phyloP scores from a whole-genome alignment of 2,113 vertebrate species.

The Pseudolaguvia tuberculata region DNA sequence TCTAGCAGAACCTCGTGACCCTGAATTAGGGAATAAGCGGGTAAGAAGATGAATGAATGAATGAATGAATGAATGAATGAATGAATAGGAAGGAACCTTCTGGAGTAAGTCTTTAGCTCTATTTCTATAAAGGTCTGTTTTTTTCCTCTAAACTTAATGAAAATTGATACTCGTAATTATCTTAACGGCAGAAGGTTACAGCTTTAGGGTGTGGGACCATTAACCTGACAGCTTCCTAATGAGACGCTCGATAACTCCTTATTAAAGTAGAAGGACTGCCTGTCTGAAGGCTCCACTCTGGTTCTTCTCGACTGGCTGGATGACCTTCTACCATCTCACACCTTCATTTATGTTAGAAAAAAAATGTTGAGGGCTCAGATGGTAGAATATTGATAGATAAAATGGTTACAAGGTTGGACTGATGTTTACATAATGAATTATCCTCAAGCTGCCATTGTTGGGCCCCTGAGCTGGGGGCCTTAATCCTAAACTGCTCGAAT shows the following conservation, averaged over 20 bases:
- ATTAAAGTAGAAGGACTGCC: conserved; percentile 23
- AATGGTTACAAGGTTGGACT: too few species aligned
- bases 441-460: too few species aligned
- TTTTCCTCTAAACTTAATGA: conserved; percentile 5
- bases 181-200: conserved; percentile 30
- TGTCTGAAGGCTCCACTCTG: conserved; percentile 5
- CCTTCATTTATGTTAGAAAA: background rate
- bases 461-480: too few species aligned
- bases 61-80: too few species aligned
- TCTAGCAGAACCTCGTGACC: too few species aligned
- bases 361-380: background rate
- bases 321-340: conserved; percentile 18
- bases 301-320: conserved; percentile 22
- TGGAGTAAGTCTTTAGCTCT: background rate
- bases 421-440: too few species aligned
- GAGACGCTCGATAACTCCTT: conserved; percentile 32
- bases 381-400: too few species aligned
- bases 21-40: too few species aligned
- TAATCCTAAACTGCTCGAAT: too few species aligned
- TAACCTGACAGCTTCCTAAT: conserved; percentile 34
- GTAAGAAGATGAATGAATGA: too few species aligned
- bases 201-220: conserved; percentile 28
- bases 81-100: too few species aligned
- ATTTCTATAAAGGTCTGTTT: background rate
- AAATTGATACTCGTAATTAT: conserved; percentile 32